A percentile compares a stretch with the other conserved stretches of the same genome.
Evolutionary conservation across 1,140 invertebrate species (phyloP).

Genomic region (Trinorchestia longiramus): DNA sequence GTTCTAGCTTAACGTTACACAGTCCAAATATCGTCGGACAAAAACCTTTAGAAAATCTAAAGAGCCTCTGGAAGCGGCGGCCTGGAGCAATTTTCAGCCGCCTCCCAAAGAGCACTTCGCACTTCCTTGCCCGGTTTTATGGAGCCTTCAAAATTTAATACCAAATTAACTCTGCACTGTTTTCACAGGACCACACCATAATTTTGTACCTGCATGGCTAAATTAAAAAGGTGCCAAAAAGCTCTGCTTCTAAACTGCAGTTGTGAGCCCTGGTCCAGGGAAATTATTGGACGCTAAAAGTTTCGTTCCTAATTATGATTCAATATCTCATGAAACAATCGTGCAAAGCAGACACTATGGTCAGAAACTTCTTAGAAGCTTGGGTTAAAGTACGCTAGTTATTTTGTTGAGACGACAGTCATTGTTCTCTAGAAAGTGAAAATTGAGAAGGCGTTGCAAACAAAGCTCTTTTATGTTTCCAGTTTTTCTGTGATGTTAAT

Average conservation of each 20-base stretch:
- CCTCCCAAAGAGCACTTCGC: not conserved
- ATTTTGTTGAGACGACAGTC: not conserved
- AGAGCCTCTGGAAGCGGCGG: not conserved
- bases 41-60: not conserved
- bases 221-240: not conserved
- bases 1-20: not conserved
- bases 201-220: not conserved
- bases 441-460: not conserved
- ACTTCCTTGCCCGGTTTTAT: not conserved
- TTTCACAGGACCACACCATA: not conserved
- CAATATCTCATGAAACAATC: not conserved
- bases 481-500: no score
- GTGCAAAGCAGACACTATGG: not conserved
- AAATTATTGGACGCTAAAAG: not conserved
- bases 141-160: constrained; percentile 9
- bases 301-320: not conserved
- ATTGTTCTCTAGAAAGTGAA: not conserved
- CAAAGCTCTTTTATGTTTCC: not conserved
- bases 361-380: not conserved
- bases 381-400: not conserved
- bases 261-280: not conserved
- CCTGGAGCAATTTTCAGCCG: not conserved
- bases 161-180: not conserved
- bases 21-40: not conserved
- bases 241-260: not conserved